Base-by-base conservation (phyloP, 1,140 invertebrate genomes). In the Drosophila kurseongensis region DNA sequence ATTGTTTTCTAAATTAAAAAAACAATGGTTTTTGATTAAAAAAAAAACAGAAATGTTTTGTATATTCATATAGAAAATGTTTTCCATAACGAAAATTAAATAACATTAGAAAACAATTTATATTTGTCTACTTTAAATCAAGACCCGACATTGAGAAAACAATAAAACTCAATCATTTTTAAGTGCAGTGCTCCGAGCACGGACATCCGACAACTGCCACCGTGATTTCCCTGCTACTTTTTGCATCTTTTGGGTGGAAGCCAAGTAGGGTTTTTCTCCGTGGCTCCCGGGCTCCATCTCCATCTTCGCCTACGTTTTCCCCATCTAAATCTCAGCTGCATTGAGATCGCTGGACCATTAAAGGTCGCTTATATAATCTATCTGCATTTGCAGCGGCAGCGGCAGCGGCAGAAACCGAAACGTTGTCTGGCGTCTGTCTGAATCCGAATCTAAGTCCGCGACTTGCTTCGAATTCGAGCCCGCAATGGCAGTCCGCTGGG, bases 331-430 rank as follows among this genome's bases (percentile, higher is more conserved):
- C 63, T 65, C 44, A 58, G 47, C 75, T 88, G 85, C 80, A 80
- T 75, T 66, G 65, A 78, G 85, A 84, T 86, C 67, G 86, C 90
- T 91, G 90, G 90, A 91, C 90, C 90, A 91, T 90, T 91, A 91
- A 91, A 91, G 90, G 90, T 91, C 90, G 86, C 77, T 91, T 91
- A 81, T 77, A 83, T 86, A 85, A 81, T 88, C 79, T 91, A 81
- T 84, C 83, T 88, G 79, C 85, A 81, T 66, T 76, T 47, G 82
- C 60, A 63, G 79, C 40, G 58, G 42, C 75, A 63, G 79, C 40
- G 58, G 42, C 75, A 75, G 77, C 81, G 73, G 77, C 75, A 60
- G 76, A 81, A 74, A 82, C 79, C 80, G 79, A 66, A 72, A 36
- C 57, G 18, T 44, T 56, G 78, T 71, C 78, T 69, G 75, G 58